phyloP scores from a whole-genome alignment of 2,888 invertebrate genomes.

The Oeneis ivallda region DNA sequence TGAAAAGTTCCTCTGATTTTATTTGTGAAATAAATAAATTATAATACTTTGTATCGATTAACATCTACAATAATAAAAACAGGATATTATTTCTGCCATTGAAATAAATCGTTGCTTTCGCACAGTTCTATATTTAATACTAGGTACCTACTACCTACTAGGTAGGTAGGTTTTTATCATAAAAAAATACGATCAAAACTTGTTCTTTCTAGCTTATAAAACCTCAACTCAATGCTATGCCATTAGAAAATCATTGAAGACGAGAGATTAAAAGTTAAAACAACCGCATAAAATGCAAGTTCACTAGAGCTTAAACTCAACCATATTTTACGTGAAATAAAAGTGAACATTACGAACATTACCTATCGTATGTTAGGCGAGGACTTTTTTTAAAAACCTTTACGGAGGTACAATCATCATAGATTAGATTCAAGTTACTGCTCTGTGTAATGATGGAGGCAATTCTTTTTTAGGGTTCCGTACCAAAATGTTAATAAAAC shows the following conservation, averaged over 20 bases:
- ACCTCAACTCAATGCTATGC: not conserved
- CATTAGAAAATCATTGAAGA: constrained; percentile 20
- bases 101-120: not conserved
- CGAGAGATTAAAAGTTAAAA: constrained; percentile 2
- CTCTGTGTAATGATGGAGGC: too few relatives aligned
- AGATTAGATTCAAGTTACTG: constrained; percentile 6
- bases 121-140: constrained; percentile 8
- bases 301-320: constrained; percentile 8
- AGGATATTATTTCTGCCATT: not conserved
- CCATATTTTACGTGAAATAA: constrained; percentile 5
- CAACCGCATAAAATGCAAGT: constrained; percentile 4
- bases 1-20: not conserved
- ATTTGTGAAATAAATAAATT: not conserved
- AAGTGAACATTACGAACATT: not conserved
- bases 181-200: constrained; percentile 5
- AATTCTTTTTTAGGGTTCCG: too few relatives aligned
- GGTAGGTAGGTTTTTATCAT: too few relatives aligned
- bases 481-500: too few relatives aligned
- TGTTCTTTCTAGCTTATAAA: constrained; percentile 10
- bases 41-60: not conserved
- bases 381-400: not conserved
- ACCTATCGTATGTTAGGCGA: not conserved
- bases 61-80: too few relatives aligned
- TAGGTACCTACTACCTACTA: not conserved
- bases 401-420: not conserved